Evolutionary conservation across 2,113 vertebrate genomes (phyloP), one percentile per base, ranked within the genome.

Genomic region (Actenoides lindsayi): DNA sequence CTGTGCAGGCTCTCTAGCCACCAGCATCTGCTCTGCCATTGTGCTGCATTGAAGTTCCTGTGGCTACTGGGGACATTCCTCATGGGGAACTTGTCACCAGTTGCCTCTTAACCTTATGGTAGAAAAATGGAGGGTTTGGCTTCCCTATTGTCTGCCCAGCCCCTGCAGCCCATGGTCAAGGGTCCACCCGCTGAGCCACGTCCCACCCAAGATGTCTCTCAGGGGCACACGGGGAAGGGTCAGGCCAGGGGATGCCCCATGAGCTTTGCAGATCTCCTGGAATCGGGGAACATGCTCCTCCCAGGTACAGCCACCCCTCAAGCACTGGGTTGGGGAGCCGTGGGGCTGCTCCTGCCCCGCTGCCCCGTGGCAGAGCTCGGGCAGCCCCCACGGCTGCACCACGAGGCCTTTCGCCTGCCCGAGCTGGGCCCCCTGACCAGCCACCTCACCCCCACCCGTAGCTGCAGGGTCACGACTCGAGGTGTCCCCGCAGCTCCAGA

Each of bases 41-140:
- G 24, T 46, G 35, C 53, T 44, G 35, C 39, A 5, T 1, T 17
- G 48, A 67, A 39, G 27, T 53, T 17, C 19, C 67, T 18, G 57
- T 12, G 51, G 30, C 54, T 70, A 1, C 3, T 1, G 1, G 39
- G 48, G 39, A 68, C 44, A 3, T 56, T 73, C 25, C 35, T 44
- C 42, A 6, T 0, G 0, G 12, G 33, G 28, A 3, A 21, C 28
- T 67, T 6, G 11, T 8, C 57, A 50, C 27, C 2, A 0, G 17
- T 11, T 4, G 6, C 24, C n/a, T 56, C 71, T 79, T 28, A 68
- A 51, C 6, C 8, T 84, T 54, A 25, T 1, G 13, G 41, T 2
- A 62, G 25, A 20, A 82, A 67, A 59, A 2, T 0, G 5, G 10
- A 14, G 14, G 31, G 1, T 18, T 70, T 74, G 60, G 16, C 19